These are phyloP conservation scores for Sarcophaga variegata DNA, from an alignment of 2,888 invertebrate genomes.

Conservation along the genomic window DNA sequence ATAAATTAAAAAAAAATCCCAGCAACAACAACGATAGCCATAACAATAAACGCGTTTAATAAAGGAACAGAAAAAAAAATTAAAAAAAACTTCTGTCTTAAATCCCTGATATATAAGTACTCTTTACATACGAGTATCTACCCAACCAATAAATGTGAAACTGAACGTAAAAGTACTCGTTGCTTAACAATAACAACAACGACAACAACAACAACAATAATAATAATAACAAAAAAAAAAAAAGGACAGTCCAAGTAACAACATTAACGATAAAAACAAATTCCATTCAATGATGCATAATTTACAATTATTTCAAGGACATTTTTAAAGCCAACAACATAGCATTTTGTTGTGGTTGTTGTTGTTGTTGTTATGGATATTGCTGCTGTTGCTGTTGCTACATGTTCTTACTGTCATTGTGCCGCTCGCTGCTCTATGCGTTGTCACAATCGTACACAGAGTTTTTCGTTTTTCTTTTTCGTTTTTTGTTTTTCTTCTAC, in stretches of 20 bases:
- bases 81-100: neutral
- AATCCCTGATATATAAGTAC: constrained; percentile 21
- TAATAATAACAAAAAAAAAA: neutral
- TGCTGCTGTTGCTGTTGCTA: neutral
- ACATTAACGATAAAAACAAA: constrained; percentile 63
- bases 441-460: constrained; percentile 24
- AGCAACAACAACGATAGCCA: constrained; percentile 28
- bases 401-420: constrained; percentile 58
- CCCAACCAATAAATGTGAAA: constrained; percentile 36
- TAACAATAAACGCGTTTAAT: constrained; percentile 27
- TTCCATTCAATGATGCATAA: constrained; percentile 74
- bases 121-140: neutral
- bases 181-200: neutral
- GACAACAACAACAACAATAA: constrained; percentile 23
- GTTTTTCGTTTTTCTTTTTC: neutral
- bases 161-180: neutral
- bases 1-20: constrained; percentile 11
- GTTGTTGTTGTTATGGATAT: neutral
- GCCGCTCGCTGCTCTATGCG: constrained; percentile 47
- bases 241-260: constrained; percentile 16
- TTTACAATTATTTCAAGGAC: constrained; percentile 81
- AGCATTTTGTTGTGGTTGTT: neutral
- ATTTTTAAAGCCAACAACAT: constrained; percentile 71
- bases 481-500: constrained; percentile 1
- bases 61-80: too few relatives aligned